Conservation (phyloP, 2,888 invertebrate genomes). For the Rugalucina vietnamica region DNA sequence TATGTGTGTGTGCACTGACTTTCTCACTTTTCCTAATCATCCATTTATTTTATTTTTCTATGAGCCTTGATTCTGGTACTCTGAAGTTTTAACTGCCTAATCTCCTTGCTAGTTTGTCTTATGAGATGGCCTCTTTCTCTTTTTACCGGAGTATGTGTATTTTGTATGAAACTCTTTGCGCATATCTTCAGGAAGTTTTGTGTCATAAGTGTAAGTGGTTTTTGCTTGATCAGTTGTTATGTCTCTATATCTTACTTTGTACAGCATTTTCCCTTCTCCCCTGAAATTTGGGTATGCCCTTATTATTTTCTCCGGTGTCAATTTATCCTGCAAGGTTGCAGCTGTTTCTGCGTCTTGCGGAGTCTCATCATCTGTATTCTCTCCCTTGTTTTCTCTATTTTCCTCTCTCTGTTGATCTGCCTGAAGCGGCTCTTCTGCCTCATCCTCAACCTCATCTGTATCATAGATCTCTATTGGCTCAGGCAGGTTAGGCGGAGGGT, state of each 20-base stretch:
- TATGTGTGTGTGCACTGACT: background rate
- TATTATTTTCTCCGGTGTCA: background rate
- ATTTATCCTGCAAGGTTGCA: background rate
- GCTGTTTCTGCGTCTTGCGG: background rate
- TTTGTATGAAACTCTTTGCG: background rate
- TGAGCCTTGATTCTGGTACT: too few species aligned
- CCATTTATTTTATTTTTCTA: too few species aligned
- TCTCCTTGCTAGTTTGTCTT: background rate
- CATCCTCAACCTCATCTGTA: conserved; percentile 16
- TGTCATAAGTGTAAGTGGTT: background rate
- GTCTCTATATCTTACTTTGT: background rate
- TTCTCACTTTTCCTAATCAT: background rate
- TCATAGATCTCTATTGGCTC: background rate
- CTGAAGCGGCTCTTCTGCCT: background rate
- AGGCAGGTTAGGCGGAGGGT: conserved; percentile 17
- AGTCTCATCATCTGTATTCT: background rate
- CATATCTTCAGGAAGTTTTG: background rate
- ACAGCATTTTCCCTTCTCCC: background rate
- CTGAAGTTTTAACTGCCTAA: background rate
- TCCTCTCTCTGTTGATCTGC: background rate
- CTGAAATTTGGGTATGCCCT: background rate
- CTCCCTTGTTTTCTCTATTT: background rate
- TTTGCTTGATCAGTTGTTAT: background rate
- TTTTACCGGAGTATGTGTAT: background rate
- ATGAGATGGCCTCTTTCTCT: background rate